phyloP scores from a whole-genome alignment of 2,888 invertebrate genomes.

The Clanis bilineata region DNA sequence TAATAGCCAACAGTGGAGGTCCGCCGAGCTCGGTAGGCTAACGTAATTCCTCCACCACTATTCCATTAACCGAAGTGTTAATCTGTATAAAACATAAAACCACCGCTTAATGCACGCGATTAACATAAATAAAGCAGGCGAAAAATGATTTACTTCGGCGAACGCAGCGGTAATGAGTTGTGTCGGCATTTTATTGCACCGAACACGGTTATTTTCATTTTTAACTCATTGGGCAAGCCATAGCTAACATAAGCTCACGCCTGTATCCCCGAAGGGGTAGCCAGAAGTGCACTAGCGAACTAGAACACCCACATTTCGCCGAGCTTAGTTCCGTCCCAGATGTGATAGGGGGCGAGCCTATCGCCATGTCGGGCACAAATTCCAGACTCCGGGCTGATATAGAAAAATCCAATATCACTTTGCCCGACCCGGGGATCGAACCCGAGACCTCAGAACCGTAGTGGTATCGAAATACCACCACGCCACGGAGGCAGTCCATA shows the following conservation, averaged over 20 bases:
- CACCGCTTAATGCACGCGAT: slow-evolving; percentile 49
- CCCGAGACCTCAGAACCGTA: too few species aligned
- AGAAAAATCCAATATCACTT: too few species aligned
- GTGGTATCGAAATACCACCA: too few species aligned
- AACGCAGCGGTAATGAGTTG: slow-evolving; percentile 22
- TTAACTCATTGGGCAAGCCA: neutral
- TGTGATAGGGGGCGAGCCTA: too few species aligned
- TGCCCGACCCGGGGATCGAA: too few species aligned
- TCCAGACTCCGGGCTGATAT: too few species aligned
- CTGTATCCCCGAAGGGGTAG: too few species aligned
- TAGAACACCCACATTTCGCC: too few species aligned
- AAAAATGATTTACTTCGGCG: slow-evolving; percentile 50
- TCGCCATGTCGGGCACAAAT: too few species aligned
- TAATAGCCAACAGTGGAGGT: slow-evolving; percentile 27
- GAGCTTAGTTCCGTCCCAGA: too few species aligned
- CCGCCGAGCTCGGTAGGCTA: slow-evolving; percentile 34
- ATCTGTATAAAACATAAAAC: slow-evolving; percentile 60
- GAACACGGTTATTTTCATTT: neutral
- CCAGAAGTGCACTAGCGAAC: too few species aligned
- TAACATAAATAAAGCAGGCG: slow-evolving; percentile 54
- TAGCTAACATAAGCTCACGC: neutral
- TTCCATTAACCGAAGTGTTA: slow-evolving; percentile 65
- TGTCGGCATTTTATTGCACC: slow-evolving; percentile 25
- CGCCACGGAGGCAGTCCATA: too few species aligned
- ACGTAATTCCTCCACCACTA: slow-evolving; percentile 45